Evolutionary conservation across 2,888 invertebrate species (phyloP), one percentile per base, ranked within the genome.

Genomic region (Graphium colonna): DNA sequence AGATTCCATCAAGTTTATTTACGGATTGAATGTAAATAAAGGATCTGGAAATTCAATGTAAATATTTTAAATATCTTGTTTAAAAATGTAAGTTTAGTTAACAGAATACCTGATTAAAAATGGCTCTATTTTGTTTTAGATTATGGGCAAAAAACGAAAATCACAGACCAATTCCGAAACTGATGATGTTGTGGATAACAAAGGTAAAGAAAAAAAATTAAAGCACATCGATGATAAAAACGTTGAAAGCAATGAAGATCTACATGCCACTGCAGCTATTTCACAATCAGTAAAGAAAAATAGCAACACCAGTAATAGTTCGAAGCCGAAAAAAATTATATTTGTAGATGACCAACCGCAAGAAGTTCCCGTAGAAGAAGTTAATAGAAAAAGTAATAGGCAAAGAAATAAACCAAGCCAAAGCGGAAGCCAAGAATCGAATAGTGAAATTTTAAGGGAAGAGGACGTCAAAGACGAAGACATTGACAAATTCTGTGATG

Each of bases 401-500:
- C 12, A 12, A 12, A 9, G 8, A 9, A 33, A 33, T 33, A 36
- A 36, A 7, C n/a, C 3, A 5, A 12, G 13, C 1, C n/a, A 10
- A n/a, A 12, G 7, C 1, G 4, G 2, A 36, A 36, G 12, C 36
- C 3, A 36, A 1, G 17, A 50, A 53, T 48, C 43, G 2, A 28
- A n/a, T 1, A 17, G 8, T 31, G 40, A 54, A n/a, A 36, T 33
- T 21, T 40, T 50, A 43, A 55, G 75, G 21, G 84, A 87, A 61
- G 75, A 74, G 46, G 68, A 74, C 53, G 64, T 84, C 0, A 80
- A 73, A 59, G 87, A 89, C 55, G 87, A 84, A 65, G 89, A 89
- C 55, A 89, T 89, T 44, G 86, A 89, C 60, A 72, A 73, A 49
- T 89, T 82, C 67, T 86, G 86, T 66, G 82, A 86, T 57, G 86